Percentiles rank a stretch among this genome's conserved stretches.
Evolutionary conservation across 2,888 invertebrate genomes (phyloP).

Genomic region (Leucophenga maculata): DNA sequence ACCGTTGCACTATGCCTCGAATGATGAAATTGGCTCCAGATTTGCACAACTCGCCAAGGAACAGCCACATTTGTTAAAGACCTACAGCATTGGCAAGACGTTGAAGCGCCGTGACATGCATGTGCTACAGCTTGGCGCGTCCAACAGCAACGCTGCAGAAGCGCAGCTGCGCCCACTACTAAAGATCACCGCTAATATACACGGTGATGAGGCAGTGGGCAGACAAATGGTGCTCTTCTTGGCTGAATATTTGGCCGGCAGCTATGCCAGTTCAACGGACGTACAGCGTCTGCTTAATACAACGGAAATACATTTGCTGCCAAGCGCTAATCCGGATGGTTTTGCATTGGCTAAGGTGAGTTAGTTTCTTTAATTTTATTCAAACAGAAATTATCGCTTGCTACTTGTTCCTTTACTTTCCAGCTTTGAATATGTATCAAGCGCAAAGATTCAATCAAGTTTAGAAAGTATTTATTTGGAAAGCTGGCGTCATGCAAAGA

Average conservation of each 20-base stretch:
- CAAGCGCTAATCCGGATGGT: slow-evolving; percentile 97
- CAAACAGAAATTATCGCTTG: no score
- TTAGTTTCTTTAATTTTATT: slow-evolving; percentile 27
- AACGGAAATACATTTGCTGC: slow-evolving; percentile 95
- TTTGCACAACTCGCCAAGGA: slow-evolving; percentile 76
- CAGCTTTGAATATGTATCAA: slow-evolving; percentile 36
- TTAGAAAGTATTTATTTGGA: neutral
- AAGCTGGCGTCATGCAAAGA: no score
- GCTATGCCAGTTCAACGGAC: slow-evolving; percentile 79
- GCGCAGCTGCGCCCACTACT: slow-evolving; percentile 87
- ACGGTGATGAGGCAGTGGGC: slow-evolving; percentile 93
- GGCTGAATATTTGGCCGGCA: slow-evolving; percentile 84
- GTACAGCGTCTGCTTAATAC: slow-evolving; percentile 78
- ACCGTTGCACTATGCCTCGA: slow-evolving; percentile 78
- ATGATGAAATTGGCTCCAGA: slow-evolving; percentile 79
- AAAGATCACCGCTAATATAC: slow-evolving; percentile 95
- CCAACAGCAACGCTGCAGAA: slow-evolving; percentile 56
- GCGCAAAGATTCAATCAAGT: neutral
- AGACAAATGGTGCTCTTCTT: slow-evolving; percentile 86
- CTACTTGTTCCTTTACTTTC: neutral
- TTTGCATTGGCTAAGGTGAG: slow-evolving; percentile 85
- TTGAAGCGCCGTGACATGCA: slow-evolving; percentile 85
- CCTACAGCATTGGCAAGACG: slow-evolving; percentile 87
- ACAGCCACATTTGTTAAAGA: slow-evolving; percentile 80
- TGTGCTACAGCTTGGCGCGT: slow-evolving; percentile 77